A percentile compares a stretch with the other conserved stretches of the same genome.
phyloP scores from a whole-genome alignment of 2,888 invertebrate species.

The Drosophila setosimentum region DNA sequence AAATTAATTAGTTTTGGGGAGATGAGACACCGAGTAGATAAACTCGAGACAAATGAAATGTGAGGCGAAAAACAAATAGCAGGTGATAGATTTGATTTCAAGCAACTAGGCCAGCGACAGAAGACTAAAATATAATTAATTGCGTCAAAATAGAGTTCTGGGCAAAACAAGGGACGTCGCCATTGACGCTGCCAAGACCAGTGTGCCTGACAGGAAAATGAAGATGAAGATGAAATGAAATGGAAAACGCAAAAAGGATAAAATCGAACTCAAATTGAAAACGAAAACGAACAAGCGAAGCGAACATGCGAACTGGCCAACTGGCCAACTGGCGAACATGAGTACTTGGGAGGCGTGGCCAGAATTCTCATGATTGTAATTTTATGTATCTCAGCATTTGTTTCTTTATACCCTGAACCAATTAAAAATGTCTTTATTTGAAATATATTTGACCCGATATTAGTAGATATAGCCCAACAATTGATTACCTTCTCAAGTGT shows the following conservation, averaged over 20 bases:
- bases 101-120: conserved; percentile 23
- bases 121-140: conserved; percentile 24
- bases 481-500: not conserved
- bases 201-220: conserved; percentile 50
- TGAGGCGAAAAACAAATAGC: conserved; percentile 7
- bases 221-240: conserved; percentile 46
- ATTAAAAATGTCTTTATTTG: not conserved
- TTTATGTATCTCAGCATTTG: conserved; percentile 7
- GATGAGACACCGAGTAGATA: not conserved
- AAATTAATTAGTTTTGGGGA: conserved; percentile 23
- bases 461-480: not conserved
- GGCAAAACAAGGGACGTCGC: not conserved
- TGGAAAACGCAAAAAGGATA: conserved; percentile 11
- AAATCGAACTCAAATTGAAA: conserved; percentile 39
- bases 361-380: conserved; percentile 21
- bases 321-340: not conserved
- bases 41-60: conserved; percentile 3
- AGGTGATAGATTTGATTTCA: conserved; percentile 48
- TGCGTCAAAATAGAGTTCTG: conserved; percentile 6
- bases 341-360: conserved; percentile 27
- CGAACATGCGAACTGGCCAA: conserved; percentile 36
- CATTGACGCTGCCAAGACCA: conserved; percentile 19
- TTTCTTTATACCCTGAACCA: not conserved
- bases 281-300: conserved; percentile 45
- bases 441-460: not conserved